phyloP scores from a whole-genome alignment of 1,140 invertebrate species.

The Eupristina koningsbergeri region DNA sequence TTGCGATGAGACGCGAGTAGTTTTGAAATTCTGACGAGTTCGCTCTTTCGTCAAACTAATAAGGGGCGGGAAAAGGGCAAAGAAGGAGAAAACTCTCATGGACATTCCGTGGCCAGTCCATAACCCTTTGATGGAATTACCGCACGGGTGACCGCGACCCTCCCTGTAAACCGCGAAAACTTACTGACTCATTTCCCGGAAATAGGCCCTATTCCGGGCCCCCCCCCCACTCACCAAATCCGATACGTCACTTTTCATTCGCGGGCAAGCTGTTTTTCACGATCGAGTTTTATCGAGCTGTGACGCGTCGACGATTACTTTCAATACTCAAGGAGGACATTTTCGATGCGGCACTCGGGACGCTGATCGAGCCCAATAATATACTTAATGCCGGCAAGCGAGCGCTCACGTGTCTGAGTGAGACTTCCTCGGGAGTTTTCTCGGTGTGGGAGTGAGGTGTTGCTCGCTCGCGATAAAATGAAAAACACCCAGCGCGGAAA shows the following conservation, averaged over 20 bases:
- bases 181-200: neutral
- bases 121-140: constrained; percentile 10
- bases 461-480: too few species aligned
- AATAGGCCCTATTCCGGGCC: neutral
- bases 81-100: neutral
- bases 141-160: neutral
- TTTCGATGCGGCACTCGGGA: neutral
- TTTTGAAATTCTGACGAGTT: constrained; percentile 20
- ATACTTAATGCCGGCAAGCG: neutral
- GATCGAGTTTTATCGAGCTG: neutral
- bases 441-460: too few species aligned
- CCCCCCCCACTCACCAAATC: too few species aligned
- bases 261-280: neutral
- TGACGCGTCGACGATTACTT: too few species aligned
- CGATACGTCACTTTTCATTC: neutral
- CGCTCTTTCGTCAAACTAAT: too few species aligned
- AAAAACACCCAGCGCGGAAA: neutral
- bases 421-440: too few species aligned
- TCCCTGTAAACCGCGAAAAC: neutral
- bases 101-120: neutral
- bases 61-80: neutral
- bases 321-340: neutral
- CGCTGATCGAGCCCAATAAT: neutral
- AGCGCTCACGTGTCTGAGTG: neutral
- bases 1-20: neutral